A percentile compares a stretch with the other conserved stretches of the same genome.
Evolutionary conservation across 2,888 invertebrate genomes (phyloP).

Genomic region (Germaria angustata): DNA sequence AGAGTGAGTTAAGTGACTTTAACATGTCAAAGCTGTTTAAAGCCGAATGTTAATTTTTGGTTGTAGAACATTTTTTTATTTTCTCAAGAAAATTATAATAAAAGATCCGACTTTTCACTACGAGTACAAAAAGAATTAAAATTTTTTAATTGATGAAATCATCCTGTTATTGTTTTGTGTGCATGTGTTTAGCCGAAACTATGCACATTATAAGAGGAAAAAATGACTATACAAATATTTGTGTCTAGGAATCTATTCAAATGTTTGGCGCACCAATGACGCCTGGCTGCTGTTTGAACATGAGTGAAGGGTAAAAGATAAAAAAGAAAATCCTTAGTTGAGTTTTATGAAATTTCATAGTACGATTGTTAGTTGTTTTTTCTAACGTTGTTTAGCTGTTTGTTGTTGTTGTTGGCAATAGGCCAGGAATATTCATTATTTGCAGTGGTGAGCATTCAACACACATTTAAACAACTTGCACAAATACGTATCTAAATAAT

Average conservation of each 20-base stretch:
- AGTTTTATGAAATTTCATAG: background rate
- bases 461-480: background rate
- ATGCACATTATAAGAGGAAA: background rate
- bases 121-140: background rate
- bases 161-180: background rate
- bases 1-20: too few relatives aligned
- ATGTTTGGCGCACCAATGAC: background rate
- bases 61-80: too few relatives aligned
- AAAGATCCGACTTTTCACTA: too few relatives aligned
- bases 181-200: background rate
- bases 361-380: background rate
- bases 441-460: background rate
- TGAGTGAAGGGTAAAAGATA: conserved; percentile 16
- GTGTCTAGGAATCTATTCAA: conserved; percentile 27
- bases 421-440: conserved; percentile 30
- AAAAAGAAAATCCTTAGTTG: conserved; percentile 2
- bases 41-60: too few relatives aligned
- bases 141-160: background rate
- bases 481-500: background rate
- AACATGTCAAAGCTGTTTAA: too few relatives aligned
- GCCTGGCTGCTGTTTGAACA: conserved; percentile 30
- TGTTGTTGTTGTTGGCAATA: conserved; percentile 5
- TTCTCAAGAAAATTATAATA: too few relatives aligned
- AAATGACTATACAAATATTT: background rate
- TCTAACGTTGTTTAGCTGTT: conserved; percentile 26